These are phyloP conservation scores for Gephyroberyx darwinii DNA, from an alignment of 2,797 vertebrate species.

Conservation along the genomic window DNA sequence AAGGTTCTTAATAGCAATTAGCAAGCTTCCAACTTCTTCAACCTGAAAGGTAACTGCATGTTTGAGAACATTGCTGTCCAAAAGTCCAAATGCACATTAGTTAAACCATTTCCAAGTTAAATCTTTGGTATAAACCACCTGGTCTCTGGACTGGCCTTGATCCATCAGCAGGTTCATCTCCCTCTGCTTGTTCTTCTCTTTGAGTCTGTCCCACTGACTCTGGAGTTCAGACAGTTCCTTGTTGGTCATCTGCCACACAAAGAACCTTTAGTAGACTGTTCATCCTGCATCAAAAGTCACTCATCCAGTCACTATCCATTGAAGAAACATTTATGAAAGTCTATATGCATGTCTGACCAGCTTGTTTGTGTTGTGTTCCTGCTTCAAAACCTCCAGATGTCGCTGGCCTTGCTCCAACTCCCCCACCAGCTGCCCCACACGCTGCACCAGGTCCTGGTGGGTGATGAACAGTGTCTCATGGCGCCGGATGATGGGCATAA, in stretches of 20 bases:
- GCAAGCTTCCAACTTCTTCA: slow-evolving; percentile 71
- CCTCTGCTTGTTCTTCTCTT: slow-evolving; percentile 74
- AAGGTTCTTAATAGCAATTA: slow-evolving; percentile 76
- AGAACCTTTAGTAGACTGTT: neutral
- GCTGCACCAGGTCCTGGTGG: slow-evolving; percentile 74
- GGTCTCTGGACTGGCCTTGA: slow-evolving; percentile 73
- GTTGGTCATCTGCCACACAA: slow-evolving; percentile 70
- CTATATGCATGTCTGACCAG: slow-evolving; percentile 58
- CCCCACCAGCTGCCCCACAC: slow-evolving; percentile 71
- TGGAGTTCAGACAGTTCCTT: slow-evolving; percentile 80
- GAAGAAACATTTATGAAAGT: neutral
- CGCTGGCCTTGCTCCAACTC: slow-evolving; percentile 74
- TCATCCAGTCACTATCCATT: neutral
- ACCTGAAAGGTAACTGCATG: slow-evolving; percentile 64
- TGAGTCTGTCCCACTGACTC: slow-evolving; percentile 70
- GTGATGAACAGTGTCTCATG: slow-evolving; percentile 76
- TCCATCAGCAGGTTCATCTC: slow-evolving; percentile 69
- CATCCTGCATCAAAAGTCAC: neutral
- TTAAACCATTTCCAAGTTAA: neutral
- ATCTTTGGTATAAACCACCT: slow-evolving; percentile 55
- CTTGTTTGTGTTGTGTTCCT: slow-evolving; percentile 77
- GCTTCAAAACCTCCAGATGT: slow-evolving; percentile 73
- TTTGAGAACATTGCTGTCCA: slow-evolving; percentile 2
- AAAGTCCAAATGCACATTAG: neutral
- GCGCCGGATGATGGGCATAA: slow-evolving; percentile 78